Base-by-base conservation (phyloP, 2,797 vertebrate genomes). In the Platyrinchus mystaceus region DNA sequence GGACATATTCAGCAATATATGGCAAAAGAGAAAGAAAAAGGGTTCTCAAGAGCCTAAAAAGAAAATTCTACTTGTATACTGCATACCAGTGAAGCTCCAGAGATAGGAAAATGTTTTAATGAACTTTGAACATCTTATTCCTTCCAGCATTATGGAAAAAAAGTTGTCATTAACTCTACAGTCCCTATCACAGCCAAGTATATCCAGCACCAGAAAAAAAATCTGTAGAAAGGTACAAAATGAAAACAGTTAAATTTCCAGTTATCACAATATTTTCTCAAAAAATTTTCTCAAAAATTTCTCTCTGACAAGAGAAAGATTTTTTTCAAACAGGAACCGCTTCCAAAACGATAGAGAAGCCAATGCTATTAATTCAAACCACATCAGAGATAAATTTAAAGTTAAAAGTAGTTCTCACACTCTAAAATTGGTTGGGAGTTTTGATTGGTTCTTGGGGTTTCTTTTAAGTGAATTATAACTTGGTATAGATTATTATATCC, bases 211-310 rank as follows among this genome's bases (percentile, higher is more conserved):
- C 79, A 82, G 73, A 77, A 95, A 95, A 94, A 93, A 92, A 68
- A 36, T 75, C 41, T 68, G 26, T 47, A 83, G 71, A 94, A 87
- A 86, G 19, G 50, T 87, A 81, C 62, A 73, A 95, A 94, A 86
- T 84, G 16, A 91, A 93, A 94, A 69, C 71, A 93, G 91, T 77
- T 87, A 52, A 43, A 87, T 94, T 94, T 93, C 79, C 82, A 90
- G 69, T 94, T 97, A 86, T 93, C 81, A 90, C 63, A 87, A 63
- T 90, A 83, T 94, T 95, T 94, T 92, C 86, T 94, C 46, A 60
- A 87, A 68, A 66, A 67, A 83, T 94, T 95, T 94, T 92, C 86
- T 94, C 46, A 60, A 87, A 68, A 66, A 67, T 50, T 71, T 92
- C 71, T 87, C 53, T 58, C 59, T 92, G 75, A 91, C 55, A 93